Conservation (phyloP, 1,140 invertebrate genomes). For the Hyphantria cunea region DNA sequence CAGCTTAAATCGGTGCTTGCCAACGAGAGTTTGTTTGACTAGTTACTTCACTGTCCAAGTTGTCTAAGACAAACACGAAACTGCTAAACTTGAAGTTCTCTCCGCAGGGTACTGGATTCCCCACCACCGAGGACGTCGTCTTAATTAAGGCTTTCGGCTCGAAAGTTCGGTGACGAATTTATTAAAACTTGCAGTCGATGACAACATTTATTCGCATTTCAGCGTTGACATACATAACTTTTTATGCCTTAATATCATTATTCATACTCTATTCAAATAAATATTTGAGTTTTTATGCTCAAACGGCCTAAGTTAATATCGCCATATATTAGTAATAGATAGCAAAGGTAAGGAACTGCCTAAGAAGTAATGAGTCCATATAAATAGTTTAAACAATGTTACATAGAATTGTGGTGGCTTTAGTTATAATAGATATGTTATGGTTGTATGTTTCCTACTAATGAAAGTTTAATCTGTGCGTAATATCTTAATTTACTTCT, state of each 20-base stretch:
- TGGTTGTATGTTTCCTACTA: no score
- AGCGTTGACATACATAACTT: constrained; percentile 7
- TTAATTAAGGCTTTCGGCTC: constrained; percentile 53
- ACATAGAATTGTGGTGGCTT: no score
- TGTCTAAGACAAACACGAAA: constrained; percentile 69
- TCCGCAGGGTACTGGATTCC: constrained; percentile 32
- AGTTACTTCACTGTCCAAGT: constrained; percentile 69
- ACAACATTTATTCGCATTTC: constrained; percentile 27
- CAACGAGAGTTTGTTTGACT: constrained; percentile 53
- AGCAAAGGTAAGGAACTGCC: no score
- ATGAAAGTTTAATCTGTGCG: no score
- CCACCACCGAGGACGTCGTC: constrained; percentile 47
- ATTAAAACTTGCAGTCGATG: constrained; percentile 42
- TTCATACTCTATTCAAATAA: constrained; percentile 10
- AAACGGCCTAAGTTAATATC: not conserved
- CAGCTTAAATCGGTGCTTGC: constrained; percentile 43
- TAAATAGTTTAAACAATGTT: no score
- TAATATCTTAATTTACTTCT: no score
- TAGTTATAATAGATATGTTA: no score
- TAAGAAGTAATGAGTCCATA: no score
- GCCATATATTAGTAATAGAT: no score
- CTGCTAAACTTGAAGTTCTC: constrained; percentile 52
- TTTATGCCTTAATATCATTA: constrained; percentile 14
- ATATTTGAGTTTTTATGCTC: constrained; percentile 10
- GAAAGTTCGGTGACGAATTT: constrained; percentile 46